Base-by-base conservation (phyloP, 2,888 invertebrate genomes). In the Arctia plantaginis region DNA sequence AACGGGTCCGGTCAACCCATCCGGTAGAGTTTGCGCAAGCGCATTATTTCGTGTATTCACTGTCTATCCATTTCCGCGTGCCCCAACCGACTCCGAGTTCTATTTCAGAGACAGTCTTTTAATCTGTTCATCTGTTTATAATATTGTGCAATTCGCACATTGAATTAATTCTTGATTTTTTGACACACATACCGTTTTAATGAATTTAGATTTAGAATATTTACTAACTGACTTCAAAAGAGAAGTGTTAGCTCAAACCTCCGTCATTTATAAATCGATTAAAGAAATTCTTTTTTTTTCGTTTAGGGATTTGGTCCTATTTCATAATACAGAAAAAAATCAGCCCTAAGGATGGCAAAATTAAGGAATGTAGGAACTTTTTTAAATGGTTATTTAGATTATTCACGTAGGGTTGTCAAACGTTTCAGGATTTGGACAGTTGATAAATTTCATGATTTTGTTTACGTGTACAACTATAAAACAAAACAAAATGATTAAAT, bases 11-110 rank as follows among this genome's bases (percentile, higher is more conserved):
- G n/a, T n/a, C n/a, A n/a, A n/a, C n/a, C n/a, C n/a, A n/a, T n/a
- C n/a, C n/a, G 20, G 30, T 23, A 59, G 23, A 62, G 55, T 12
- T 59, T 62, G 70, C 64, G 44, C 70, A 72, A 67, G 30, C 55
- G 76, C 74, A 77, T 55, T 77, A 71, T 67, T 59, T 81, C 82
- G 85, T 82, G 83, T 85, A 88, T 88, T 89, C 86, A 86, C 83
- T 83, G 82, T 84, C 80, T 79, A 84, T 86, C 78, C 89, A 89
- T 92, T 94, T 94, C 94, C 94, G 93, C 93, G 87, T 93, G 91
- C 91, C 90, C 83, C 89, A 79, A 85, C 76, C 79, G 77, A 70
- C 62, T 84, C 73, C 81, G 77, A 72, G 87, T 86, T 90, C 93
- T 93, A 93, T 93, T 93, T 93, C 89, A 83, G 89, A 89, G 81